phyloP scores from a whole-genome alignment of 2,113 vertebrate species.

The Vulpes lagopus region DNA sequence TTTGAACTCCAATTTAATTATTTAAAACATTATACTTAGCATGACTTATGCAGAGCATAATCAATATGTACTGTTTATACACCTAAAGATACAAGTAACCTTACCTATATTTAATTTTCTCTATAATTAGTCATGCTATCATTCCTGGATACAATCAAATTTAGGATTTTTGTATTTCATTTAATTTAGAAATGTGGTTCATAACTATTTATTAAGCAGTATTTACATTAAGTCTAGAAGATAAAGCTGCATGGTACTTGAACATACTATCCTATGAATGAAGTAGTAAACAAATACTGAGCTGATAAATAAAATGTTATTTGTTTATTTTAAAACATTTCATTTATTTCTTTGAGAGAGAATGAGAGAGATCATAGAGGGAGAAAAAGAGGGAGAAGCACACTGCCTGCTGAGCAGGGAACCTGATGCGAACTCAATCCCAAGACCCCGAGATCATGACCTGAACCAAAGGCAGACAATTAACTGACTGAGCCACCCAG shows the following conservation, averaged over 20 bases:
- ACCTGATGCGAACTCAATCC: too few species aligned
- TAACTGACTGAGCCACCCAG: too few species aligned
- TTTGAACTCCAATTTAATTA: slow-evolving; percentile 40
- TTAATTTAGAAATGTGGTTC: slow-evolving; percentile 46
- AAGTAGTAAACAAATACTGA: slow-evolving; percentile 24
- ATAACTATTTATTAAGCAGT: not conserved
- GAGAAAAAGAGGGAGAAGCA: too few species aligned
- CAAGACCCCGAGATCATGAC: too few species aligned
- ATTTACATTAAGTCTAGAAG: slow-evolving; percentile 11
- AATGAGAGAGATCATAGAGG: too few species aligned
- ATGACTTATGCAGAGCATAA: not conserved
- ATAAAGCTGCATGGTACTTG: not conserved
- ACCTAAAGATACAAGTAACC: not conserved
- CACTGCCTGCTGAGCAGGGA: too few species aligned
- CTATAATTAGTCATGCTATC: not conserved
- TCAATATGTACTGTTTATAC: not conserved
- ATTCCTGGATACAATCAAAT: slow-evolving; percentile 4
- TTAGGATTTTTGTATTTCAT: not conserved
- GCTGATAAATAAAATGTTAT: slow-evolving; percentile 8
- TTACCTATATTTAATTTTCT: slow-evolving; percentile 53
- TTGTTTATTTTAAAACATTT: too few species aligned
- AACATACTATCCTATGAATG: not conserved
- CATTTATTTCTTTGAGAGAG: too few species aligned
- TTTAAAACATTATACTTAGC: slow-evolving; percentile 12
- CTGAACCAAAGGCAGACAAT: too few species aligned